Percentiles rank a stretch among this genome's conserved stretches.
Conservation (phyloP, 1,140 invertebrate species). For the Hestina assimilis region DNA sequence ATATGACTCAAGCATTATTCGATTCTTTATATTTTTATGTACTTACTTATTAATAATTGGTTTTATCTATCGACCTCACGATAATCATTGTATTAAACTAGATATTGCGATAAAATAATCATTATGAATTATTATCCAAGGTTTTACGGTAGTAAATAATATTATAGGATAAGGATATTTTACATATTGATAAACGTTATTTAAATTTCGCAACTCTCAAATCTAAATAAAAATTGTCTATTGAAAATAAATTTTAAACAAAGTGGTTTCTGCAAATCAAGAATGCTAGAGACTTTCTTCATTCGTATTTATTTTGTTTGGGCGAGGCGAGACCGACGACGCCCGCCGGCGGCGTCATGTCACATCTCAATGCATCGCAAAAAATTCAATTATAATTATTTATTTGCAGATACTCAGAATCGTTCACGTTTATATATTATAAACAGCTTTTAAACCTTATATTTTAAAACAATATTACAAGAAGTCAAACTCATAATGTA, state of each 20-base stretch:
- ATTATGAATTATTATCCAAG: too few species aligned
- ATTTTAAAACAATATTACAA: not conserved
- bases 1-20: too few species aligned
- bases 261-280: not conserved
- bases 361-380: not conserved
- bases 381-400: not conserved
- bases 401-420: too few species aligned
- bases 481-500: too few species aligned
- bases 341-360: not conserved
- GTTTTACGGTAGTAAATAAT: constrained; percentile 1
- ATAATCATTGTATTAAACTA: not conserved
- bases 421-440: not conserved
- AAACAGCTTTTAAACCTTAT: not conserved
- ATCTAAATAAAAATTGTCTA: too few species aligned
- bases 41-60: constrained; percentile 6
- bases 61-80: constrained; percentile 11
- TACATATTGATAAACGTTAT: not conserved
- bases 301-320: constrained; percentile 12
- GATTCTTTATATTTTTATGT: too few species aligned
- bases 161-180: not conserved
- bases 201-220: not conserved
- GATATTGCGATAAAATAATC: not conserved
- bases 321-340: not conserved
- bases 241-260: too few species aligned
- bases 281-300: constrained; percentile 12